Conservation (phyloP, 2,113 vertebrate genomes). For the Chloropsis hardwickii region DNA sequence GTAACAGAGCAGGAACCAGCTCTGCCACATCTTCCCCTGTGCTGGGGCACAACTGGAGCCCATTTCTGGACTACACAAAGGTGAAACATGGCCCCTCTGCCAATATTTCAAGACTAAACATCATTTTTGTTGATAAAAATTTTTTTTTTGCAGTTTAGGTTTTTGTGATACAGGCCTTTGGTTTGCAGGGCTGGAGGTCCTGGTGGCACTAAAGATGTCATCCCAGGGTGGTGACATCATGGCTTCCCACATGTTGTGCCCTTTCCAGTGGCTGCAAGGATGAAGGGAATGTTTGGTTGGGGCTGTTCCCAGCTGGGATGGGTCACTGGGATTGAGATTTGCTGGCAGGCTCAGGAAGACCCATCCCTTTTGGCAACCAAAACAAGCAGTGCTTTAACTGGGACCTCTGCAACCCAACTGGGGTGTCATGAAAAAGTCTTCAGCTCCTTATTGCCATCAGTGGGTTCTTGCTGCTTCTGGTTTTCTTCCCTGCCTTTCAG, state of each 20-base stretch:
- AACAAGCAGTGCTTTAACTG: background rate
- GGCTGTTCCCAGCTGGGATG: background rate
- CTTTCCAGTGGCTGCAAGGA: background rate
- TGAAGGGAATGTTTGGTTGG: background rate
- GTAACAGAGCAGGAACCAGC: background rate
- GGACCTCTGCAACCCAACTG: background rate
- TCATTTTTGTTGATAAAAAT: background rate
- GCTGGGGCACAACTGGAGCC: background rate
- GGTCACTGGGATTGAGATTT: background rate
- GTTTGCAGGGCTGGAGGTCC: background rate
- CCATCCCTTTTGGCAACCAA: background rate
- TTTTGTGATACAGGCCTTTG: background rate
- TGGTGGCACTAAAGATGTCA: background rate
- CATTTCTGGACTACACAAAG: background rate
- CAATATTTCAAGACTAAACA: background rate
- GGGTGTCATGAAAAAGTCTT: background rate
- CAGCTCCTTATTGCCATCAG: background rate
- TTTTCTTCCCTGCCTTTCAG: background rate
- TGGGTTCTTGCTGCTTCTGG: background rate
- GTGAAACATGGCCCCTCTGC: background rate
- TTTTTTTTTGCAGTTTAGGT: background rate
- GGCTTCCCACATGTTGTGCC: background rate
- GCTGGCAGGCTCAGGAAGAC: background rate
- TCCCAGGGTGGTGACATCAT: background rate
- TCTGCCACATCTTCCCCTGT: accelerated